These are phyloP conservation scores for Dryadula phaetusa DNA, from an alignment of 2,888 invertebrate species.

Conservation along the genomic window DNA sequence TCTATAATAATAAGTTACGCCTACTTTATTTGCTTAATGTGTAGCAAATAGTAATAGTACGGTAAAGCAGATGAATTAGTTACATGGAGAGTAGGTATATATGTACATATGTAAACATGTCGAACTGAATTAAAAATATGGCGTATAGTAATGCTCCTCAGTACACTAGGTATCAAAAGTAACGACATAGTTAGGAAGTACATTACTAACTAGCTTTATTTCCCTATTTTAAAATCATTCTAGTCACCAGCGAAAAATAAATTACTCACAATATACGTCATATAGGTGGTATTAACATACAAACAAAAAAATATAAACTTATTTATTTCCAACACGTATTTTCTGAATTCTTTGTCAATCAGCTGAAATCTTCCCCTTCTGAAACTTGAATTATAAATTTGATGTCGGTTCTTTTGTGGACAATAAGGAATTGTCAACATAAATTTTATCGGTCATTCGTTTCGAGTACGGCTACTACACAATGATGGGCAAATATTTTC, in stretches of 20 bases:
- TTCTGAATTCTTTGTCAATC: neutral
- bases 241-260: too few relatives aligned
- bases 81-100: too few relatives aligned
- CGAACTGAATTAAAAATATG: too few relatives aligned
- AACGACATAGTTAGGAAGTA: too few relatives aligned
- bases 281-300: too few relatives aligned
- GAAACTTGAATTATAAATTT: constrained; percentile 20
- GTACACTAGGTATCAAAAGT: too few relatives aligned
- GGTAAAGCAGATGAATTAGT: too few relatives aligned
- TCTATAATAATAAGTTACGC: neutral
- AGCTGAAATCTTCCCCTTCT: neutral
- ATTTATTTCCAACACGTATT: neutral
- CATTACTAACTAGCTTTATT: too few relatives aligned
- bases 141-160: too few relatives aligned
- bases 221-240: too few relatives aligned
- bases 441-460: constrained; percentile 29
- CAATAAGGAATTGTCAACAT: constrained; percentile 25
- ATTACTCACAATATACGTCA: neutral
- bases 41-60: too few relatives aligned
- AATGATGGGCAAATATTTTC: constrained; percentile 5
- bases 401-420: constrained; percentile 13
- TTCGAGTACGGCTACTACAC: constrained; percentile 11
- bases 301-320: neutral
- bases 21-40: neutral
- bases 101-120: too few relatives aligned